phyloP scores from a whole-genome alignment of 2,888 invertebrate species.

The Volucella zonaria region DNA sequence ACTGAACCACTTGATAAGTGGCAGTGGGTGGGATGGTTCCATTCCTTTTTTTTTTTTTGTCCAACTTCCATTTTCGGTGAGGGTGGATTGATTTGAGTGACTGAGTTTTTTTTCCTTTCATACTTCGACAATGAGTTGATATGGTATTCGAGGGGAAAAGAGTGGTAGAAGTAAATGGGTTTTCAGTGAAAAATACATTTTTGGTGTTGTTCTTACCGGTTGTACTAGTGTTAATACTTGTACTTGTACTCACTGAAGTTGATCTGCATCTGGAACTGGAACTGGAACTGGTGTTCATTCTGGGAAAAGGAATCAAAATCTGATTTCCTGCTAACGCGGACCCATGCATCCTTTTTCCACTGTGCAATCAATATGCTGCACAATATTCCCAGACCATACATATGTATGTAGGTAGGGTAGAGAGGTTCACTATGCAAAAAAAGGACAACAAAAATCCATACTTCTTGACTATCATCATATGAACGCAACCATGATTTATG shows the following conservation, averaged over 20 bases:
- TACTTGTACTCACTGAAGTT: too few relatives aligned
- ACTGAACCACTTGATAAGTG: slow-evolving; percentile 71
- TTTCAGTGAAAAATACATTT: slow-evolving; percentile 58
- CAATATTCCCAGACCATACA: slow-evolving; percentile 36
- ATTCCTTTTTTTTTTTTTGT: slow-evolving; percentile 24
- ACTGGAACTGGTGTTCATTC: not conserved
- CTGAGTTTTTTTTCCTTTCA: slow-evolving; percentile 53
- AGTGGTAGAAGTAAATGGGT: slow-evolving; percentile 28
- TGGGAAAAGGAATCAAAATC: slow-evolving; percentile 66
- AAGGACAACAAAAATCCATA: slow-evolving; percentile 66
- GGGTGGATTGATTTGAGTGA: slow-evolving; percentile 72
- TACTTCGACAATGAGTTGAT: slow-evolving; percentile 20
- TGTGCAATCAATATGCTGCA: slow-evolving; percentile 69
- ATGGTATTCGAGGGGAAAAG: not conserved
- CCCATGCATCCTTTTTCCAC: slow-evolving; percentile 63
- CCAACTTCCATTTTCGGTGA: slow-evolving; percentile 27
- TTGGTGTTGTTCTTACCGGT: slow-evolving; percentile 36
- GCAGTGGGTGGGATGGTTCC: slow-evolving; percentile 49
- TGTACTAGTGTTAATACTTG: not conserved
- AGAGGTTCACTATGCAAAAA: slow-evolving; percentile 38
- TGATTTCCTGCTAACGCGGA: slow-evolving; percentile 66
- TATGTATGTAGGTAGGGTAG: not conserved
- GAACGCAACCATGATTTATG: slow-evolving; percentile 79
- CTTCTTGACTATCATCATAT: slow-evolving; percentile 72
- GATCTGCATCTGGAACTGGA: too few relatives aligned